Conservation (phyloP, 2,113 vertebrate species). For the Sylvietta virens region DNA sequence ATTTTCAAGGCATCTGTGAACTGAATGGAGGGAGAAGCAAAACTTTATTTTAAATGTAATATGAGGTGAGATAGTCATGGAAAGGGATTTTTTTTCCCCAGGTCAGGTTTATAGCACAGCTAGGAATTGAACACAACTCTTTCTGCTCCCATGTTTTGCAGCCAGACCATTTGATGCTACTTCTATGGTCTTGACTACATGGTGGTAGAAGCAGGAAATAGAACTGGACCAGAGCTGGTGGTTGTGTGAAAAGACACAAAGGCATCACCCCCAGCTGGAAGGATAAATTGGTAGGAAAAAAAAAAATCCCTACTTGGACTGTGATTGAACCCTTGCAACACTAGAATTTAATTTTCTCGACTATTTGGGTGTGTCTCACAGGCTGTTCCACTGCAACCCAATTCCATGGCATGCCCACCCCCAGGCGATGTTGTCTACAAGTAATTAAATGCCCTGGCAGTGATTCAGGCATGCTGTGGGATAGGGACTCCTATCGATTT, state of each 20-base stretch:
- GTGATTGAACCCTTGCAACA: neutral
- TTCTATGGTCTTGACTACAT: rapidly evolving
- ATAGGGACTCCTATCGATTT: neutral
- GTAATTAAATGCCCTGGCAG: constrained; percentile 33
- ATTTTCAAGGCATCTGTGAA: neutral
- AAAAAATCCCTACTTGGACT: neutral
- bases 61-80: neutral
- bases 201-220: neutral
- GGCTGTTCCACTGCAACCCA: neutral
- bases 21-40: neutral
- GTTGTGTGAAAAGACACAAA: neutral
- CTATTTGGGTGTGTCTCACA: constrained; percentile 12
- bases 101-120: neutral
- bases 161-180: neutral
- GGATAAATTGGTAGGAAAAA: neutral
- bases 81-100: neutral
- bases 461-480: neutral
- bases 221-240: neutral
- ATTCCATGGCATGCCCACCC: neutral
- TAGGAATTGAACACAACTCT: neutral
- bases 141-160: neutral
- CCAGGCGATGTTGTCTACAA: neutral
- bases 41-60: neutral
- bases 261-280: neutral
- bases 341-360: constrained; percentile 2